These are phyloP conservation scores for Felis catus DNA, from an alignment of 2,113 vertebrate genomes.

Conservation along the genomic window F.catus_Fca126_mat1.0 CM031419.1:62648501-62649000, in stretches of 20 bases:
- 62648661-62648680: slow-evolving; percentile 18
- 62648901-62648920: neutral
- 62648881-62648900: neutral
- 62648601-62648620: neutral
- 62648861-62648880: neutral
- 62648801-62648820: neutral
- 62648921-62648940: neutral
- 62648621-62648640: slow-evolving; percentile 28
- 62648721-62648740: neutral
- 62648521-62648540: neutral
- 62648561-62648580: neutral
- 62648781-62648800: neutral
- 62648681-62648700: neutral
- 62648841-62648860: neutral
- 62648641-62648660: slow-evolving; percentile 52
- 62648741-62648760: neutral
- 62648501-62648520: neutral
- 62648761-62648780: neutral
- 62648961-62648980: neutral
- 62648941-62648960: neutral
- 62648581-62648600: slow-evolving; percentile 9
- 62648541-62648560: neutral
- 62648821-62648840: neutral
- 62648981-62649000: neutral
- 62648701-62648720: neutral